Percentiles rank a stretch among this genome's conserved stretches.
phyloP scores from a whole-genome alignment of 2,113 vertebrate genomes.

The Macquaria ambigua region DNA sequence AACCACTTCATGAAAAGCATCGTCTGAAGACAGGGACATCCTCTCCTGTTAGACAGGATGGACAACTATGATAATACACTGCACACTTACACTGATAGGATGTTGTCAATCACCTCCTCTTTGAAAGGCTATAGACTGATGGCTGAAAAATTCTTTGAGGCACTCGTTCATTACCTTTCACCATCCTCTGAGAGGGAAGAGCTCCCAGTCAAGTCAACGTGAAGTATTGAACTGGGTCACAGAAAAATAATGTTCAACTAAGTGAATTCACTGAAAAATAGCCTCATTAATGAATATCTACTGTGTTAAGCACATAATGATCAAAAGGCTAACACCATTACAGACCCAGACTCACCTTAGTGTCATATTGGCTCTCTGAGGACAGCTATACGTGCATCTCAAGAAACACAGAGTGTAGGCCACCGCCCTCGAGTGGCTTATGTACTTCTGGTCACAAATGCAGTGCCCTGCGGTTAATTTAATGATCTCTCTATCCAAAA shows the following conservation, averaged over 20 bases:
- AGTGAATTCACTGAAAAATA: conserved; percentile 64
- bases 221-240: conserved; percentile 71
- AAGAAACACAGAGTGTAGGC: conserved; percentile 69
- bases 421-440: conserved; percentile 74
- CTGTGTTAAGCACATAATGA: conserved; percentile 76
- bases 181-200: conserved; percentile 53
- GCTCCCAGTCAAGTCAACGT: conserved; percentile 59
- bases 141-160: conserved; percentile 71
- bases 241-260: conserved; percentile 57
- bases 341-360: conserved; percentile 60
- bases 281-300: conserved; percentile 68
- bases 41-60: conserved; percentile 79
- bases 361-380: conserved; percentile 60
- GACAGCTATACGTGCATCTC: conserved; percentile 68
- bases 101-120: conserved; percentile 78
- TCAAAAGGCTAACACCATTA: conserved; percentile 69
- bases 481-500: conserved; percentile 84
- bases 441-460: conserved; percentile 80
- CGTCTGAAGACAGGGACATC: conserved; percentile 79
- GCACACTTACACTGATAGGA: conserved; percentile 77
- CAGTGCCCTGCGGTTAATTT: conserved; percentile 86
- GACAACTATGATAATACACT: conserved; percentile 76
- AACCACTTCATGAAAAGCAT: conserved; percentile 80
- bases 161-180: conserved; percentile 75
- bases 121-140: conserved; percentile 69